Base-by-base conservation (phyloP, 2,888 invertebrate species). In the Andrena fulva region DNA sequence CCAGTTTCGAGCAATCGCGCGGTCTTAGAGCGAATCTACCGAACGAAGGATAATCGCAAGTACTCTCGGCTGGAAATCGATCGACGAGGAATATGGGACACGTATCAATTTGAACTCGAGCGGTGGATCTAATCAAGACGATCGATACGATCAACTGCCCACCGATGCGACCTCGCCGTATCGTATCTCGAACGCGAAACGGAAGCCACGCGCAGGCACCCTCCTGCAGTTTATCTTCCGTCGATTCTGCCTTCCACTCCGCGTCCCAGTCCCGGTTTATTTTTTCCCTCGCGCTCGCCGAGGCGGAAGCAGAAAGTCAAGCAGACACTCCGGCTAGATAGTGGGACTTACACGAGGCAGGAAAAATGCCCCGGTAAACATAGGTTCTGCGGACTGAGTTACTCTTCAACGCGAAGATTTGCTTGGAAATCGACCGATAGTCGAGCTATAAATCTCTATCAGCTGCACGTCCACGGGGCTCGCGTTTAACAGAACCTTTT, bases 121-220 rank as follows among this genome's bases (percentile, higher is more conserved):
- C 42, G 42, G 5, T 5, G 20, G n/a, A 69, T 69, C 73, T 79
- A 74, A 82, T 73, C 66, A 73, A 59, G 54, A 56, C 71, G 75
- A 74, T 76, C 78, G 75, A 72, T 85, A 70, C 20, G 76, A 24
- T 20, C 20, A 2, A 24, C 20, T 54, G 7, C 20, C 20, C 54
- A 24, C 24, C 24, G 56, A 56, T 24, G 24, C 60, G 4, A 56
- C 27, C 63, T 74, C 67, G 56, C 35, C 48, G 16, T 59, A 27
- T 68, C 63, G 33, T 50, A 76, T 71, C 77, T 73, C 16, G 33
- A 33, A 29, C 29, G 29, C 4, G 33, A n/a, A 48, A 16, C 63
- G 59, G 60, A 71, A 79, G 70, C 29, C 31, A 24, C 24, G 56
- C 31, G 33, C 52, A 42, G 27, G 54, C 60, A 56, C 66, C 70